Conservation (phyloP, 1,140 invertebrate species). For the Apis mellifera region DNA sequence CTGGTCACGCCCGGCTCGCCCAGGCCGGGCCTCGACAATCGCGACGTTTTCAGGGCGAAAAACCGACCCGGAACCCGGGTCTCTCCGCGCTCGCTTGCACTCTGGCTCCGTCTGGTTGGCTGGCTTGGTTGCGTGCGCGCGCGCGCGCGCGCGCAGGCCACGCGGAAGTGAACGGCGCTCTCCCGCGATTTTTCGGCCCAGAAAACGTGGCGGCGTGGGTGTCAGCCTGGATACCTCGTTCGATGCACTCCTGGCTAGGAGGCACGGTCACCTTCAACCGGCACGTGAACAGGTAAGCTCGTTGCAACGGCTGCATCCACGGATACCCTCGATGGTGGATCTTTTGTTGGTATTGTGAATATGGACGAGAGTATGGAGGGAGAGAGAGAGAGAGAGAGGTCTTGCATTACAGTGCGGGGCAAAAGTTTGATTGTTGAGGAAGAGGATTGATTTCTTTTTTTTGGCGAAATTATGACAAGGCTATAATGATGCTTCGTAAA, state of each 20-base stretch:
- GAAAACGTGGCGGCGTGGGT: slow-evolving; percentile 70
- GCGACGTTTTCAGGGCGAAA: slow-evolving; percentile 72
- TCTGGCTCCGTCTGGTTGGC: not conserved
- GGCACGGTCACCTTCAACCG: slow-evolving; percentile 56
- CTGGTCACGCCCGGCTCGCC: slow-evolving; percentile 65
- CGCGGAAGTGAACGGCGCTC: slow-evolving; percentile 73
- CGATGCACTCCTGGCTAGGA: slow-evolving; percentile 56
- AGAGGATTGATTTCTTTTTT: no score
- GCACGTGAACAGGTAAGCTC: slow-evolving; percentile 53
- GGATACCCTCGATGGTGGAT: not conserved
- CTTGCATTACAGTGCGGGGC: no score
- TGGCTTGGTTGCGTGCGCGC: not conserved
- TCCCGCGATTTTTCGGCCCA: slow-evolving; percentile 73
- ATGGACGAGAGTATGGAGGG: no score
- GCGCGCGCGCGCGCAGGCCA: slow-evolving; percentile 54
- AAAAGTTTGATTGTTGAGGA: no score
- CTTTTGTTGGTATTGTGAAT: not conserved
- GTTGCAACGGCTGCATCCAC: slow-evolving; percentile 19
- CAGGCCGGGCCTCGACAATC: slow-evolving; percentile 62
- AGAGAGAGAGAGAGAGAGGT: no score
- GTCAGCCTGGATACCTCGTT: slow-evolving; percentile 73
- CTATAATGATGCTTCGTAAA: no score
- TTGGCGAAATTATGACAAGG: no score
- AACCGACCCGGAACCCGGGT: slow-evolving; percentile 67
- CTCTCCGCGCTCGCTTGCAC: slow-evolving; percentile 9